Evolutionary conservation across 2,113 vertebrate genomes (phyloP).

Genomic region (Saguinus imperator): DNA sequence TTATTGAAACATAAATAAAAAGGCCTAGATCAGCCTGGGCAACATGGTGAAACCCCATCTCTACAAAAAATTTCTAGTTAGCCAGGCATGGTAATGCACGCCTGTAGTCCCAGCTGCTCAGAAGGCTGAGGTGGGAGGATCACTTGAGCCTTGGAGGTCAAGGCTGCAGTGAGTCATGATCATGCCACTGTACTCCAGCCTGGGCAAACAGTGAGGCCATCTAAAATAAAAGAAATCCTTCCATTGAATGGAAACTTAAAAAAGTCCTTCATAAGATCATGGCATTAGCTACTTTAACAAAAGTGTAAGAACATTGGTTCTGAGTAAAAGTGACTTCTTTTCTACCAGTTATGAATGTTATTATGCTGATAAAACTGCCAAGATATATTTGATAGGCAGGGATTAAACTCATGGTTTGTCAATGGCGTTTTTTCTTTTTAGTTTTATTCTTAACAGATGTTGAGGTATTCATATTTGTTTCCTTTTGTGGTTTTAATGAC

Average conservation of each 20-base stretch:
- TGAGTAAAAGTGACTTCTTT: not conserved
- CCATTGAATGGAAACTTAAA: too few species aligned
- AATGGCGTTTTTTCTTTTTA: conserved; percentile 5
- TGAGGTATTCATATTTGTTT: not conserved
- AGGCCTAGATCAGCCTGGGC: too few species aligned
- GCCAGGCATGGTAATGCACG: too few species aligned
- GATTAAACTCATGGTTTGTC: conserved; percentile 52
- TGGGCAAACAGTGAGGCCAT: too few species aligned
- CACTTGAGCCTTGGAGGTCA: too few species aligned
- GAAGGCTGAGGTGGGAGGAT: too few species aligned
- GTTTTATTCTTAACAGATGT: conserved; percentile 35
- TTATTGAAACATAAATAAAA: not conserved
- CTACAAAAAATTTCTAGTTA: too few species aligned
- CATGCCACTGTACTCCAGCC: too few species aligned
- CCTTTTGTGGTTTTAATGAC: conserved; percentile 50
- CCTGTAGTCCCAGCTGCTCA: too few species aligned
- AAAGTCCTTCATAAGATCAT: not conserved
- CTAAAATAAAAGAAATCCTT: too few species aligned
- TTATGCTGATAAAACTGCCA: conserved; percentile 40
- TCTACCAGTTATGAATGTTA: conserved; percentile 5
- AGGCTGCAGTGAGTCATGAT: too few species aligned
- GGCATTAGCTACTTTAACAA: conserved; percentile 12
- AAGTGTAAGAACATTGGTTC: not conserved
- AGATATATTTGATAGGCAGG: conserved; percentile 28
- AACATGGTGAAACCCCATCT: too few species aligned